These are phyloP conservation scores for Lophotriccus pileatus DNA, from an alignment of 2,797 vertebrate genomes.

Conservation along the genomic window DNA sequence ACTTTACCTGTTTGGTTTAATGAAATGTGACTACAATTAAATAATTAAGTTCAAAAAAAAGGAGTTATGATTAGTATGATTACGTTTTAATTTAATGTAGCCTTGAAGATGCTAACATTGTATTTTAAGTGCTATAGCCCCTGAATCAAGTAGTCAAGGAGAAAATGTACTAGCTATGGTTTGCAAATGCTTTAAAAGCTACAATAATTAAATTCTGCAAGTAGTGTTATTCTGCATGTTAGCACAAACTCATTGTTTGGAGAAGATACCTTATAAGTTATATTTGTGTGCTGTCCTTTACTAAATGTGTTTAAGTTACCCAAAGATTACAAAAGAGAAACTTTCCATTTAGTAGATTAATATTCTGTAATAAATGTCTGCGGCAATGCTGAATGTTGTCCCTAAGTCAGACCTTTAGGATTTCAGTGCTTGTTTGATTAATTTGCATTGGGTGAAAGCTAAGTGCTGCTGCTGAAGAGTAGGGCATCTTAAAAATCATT, in stretches of 20 bases:
- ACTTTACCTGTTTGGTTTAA: background rate
- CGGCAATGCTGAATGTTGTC: conserved; percentile 15
- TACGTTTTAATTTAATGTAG: conserved; percentile 2
- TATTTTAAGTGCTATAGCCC: conserved; percentile 6
- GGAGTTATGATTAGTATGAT: background rate
- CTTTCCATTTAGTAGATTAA: conserved; percentile 14
- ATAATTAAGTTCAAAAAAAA: background rate
- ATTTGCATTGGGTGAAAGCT: background rate
- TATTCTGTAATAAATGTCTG: conserved; percentile 32
- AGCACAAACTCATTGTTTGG: conserved; percentile 3
- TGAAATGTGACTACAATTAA: background rate
- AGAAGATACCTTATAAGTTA: background rate
- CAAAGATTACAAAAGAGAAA: conserved; percentile 3
- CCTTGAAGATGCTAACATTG: background rate
- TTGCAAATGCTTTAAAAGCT: conserved; percentile 36
- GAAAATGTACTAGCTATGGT: background rate
- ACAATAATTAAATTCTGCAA: background rate
- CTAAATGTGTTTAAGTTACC: conserved; percentile 39
- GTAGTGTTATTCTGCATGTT: conserved; percentile 31
- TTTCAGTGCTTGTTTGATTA: background rate
- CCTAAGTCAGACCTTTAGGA: background rate
- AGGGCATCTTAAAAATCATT: background rate
- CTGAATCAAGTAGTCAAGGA: background rate
- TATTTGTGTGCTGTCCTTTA: conserved; percentile 34
- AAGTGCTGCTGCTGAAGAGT: background rate